Conservation (phyloP, 1,140 invertebrate species). For the Orussus abietinus region DNA sequence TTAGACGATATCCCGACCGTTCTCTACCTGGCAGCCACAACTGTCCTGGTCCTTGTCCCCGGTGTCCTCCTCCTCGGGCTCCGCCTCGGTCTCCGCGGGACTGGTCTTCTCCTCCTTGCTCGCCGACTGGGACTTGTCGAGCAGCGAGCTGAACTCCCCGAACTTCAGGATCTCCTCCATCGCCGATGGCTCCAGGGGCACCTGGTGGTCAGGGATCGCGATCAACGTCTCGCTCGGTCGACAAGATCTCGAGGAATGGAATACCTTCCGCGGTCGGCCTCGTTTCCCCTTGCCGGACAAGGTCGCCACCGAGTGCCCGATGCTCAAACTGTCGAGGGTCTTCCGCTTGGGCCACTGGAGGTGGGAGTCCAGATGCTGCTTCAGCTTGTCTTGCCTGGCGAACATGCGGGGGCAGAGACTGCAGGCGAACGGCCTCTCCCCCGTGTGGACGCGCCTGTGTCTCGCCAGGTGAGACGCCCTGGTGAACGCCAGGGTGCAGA, state of each 20-base stretch:
- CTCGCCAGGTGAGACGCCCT: slow-evolving; percentile 70
- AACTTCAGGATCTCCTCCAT: slow-evolving; percentile 47
- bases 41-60: slow-evolving; percentile 20
- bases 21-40: slow-evolving; percentile 23
- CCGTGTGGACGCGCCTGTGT: slow-evolving; percentile 65
- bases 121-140: slow-evolving; percentile 39
- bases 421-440: slow-evolving; percentile 58
- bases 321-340: slow-evolving; percentile 3
- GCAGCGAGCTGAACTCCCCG: slow-evolving; percentile 45
- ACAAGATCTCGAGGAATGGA: too few species aligned
- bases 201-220: too few species aligned
- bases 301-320: slow-evolving; percentile 10
- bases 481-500: slow-evolving; percentile 56
- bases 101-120: slow-evolving; percentile 24
- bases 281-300: slow-evolving; percentile 35
- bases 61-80: neutral
- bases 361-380: slow-evolving; percentile 56
- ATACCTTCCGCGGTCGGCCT: slow-evolving; percentile 43
- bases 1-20: slow-evolving; percentile 26
- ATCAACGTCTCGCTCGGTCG: too few species aligned
- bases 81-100: slow-evolving; percentile 12
- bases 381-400: slow-evolving; percentile 58
- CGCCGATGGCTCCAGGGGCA: slow-evolving; percentile 37
- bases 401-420: slow-evolving; percentile 64
- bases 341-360: slow-evolving; percentile 44